Conservation (phyloP, 1,140 invertebrate species). For the Philopotamus ludificatus region DNA sequence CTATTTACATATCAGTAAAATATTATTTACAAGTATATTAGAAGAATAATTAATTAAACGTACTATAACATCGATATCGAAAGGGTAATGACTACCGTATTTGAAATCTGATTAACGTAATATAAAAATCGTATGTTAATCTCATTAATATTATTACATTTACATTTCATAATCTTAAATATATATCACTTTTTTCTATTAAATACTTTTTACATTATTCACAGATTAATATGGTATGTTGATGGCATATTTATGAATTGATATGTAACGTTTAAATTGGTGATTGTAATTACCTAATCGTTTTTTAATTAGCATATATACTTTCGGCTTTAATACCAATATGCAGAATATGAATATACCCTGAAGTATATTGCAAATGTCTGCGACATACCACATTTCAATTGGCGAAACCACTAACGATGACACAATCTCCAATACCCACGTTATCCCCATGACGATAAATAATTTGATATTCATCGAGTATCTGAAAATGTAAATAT, state of each 20-base stretch:
- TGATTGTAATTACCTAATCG: conserved; percentile 50
- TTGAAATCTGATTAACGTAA: too few relatives aligned
- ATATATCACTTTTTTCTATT: neutral
- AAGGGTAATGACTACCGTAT: too few relatives aligned
- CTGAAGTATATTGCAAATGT: conserved; percentile 62
- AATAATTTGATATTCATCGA: conserved; percentile 71
- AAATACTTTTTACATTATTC: neutral
- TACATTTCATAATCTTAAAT: neutral
- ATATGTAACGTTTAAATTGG: neutral
- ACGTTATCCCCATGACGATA: conserved; percentile 73
- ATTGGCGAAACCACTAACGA: conserved; percentile 52
- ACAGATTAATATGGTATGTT: neutral
- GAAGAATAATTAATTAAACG: neutral
- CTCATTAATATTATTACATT: neutral
- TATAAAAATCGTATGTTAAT: neutral
- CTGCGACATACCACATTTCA: conserved; percentile 58
- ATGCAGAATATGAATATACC: conserved; percentile 66
- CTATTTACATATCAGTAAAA: neutral
- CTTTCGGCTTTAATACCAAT: conserved; percentile 63
- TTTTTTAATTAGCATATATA: conserved; percentile 55
- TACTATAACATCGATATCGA: too few relatives aligned
- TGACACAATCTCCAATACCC: conserved; percentile 66
- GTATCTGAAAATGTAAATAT: conserved; percentile 55
- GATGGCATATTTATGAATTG: neutral
- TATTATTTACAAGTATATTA: neutral